phyloP scores from a whole-genome alignment of 1,140 invertebrate genomes.

The Drosophila sp. region DNA sequence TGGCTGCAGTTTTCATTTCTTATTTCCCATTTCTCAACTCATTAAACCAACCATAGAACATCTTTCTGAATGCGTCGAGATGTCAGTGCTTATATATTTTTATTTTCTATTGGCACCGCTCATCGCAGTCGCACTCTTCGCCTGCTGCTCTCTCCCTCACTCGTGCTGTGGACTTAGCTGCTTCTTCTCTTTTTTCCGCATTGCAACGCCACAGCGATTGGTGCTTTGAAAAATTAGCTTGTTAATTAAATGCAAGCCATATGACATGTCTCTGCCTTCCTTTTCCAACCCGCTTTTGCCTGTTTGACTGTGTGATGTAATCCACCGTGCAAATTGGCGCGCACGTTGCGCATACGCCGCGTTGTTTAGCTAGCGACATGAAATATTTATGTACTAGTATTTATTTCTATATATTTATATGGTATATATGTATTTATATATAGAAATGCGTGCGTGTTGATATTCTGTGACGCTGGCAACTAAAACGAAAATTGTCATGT shows the following conservation, averaged over 20 bases:
- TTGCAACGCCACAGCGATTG: slow-evolving; percentile 60
- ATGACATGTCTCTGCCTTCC: slow-evolving; percentile 56
- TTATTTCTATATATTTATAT: slow-evolving; percentile 19
- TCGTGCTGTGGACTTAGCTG: not conserved
- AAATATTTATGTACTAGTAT: slow-evolving; percentile 42
- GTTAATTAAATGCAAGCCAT: slow-evolving; percentile 81
- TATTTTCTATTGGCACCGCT: slow-evolving; percentile 69
- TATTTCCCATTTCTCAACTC: slow-evolving; percentile 26
- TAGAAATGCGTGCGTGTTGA: slow-evolving; percentile 6
- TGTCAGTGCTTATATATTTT: slow-evolving; percentile 51
- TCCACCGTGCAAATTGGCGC: slow-evolving; percentile 71
- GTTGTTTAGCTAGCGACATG: slow-evolving; percentile 44
- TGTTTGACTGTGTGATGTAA: slow-evolving; percentile 69
- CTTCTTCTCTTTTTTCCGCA: slow-evolving; percentile 33
- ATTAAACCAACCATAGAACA: slow-evolving; percentile 32
- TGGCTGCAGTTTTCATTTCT: slow-evolving; percentile 8
- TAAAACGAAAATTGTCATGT: slow-evolving; percentile 67
- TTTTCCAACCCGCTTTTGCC: not conserved
- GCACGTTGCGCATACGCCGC: slow-evolving; percentile 74
- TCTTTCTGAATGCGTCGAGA: slow-evolving; percentile 21
- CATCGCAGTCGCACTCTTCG: slow-evolving; percentile 10
- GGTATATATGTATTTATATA: slow-evolving; percentile 14
- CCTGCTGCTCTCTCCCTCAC: not conserved
- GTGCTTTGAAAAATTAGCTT: slow-evolving; percentile 80
- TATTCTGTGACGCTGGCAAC: slow-evolving; percentile 26